Base-by-base conservation (phyloP, 37 sponge, comb jelly and placozoan genomes). In the Crambe crambe region DNA sequence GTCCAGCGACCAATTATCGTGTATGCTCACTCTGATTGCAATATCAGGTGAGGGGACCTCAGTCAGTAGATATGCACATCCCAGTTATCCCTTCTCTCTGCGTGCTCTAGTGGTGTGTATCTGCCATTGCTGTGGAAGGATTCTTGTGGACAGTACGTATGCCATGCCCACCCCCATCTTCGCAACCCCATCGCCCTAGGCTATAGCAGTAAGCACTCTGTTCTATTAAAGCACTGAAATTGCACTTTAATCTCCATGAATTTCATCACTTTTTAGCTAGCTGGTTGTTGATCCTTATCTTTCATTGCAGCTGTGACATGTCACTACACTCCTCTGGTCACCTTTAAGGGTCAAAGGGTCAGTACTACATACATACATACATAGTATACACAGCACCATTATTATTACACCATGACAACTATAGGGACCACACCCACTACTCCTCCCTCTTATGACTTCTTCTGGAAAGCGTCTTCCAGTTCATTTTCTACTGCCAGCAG, bases 1-100 rank as follows among this genome's bases (percentile, higher is more conserved):
- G 75, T 84, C 9, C 90, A 81, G 61, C 42, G 90, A 37, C 90
- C 90, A 35, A 89, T 89, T 29, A 79, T 89, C 22, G 77, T 89
- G 5, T 89, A 89, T 65, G 58, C 90, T 21, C 80, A 84, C 10
- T 75, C 90, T 34, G 80, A 84, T 2, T 79, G 47, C 37, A 32
- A 32, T 61, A 80, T 89, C 25, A 84, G 90, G 90, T 89, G 79
- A 56, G 90, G 23, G 51, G 51, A 47, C 51, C 6, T 12, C 51
- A 15, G 51, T 47, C 51, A 12, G 10, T 47, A 22, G 1, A 51
- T 20, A 22, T 26, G 3, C 61, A 58, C 6, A 42, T 70, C 78
- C 36, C 3, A 3, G 47, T 56, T 64, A 21, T 64, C 56, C 51
- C 51, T 47, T 12, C 51, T 15, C 12, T 47, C 12, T 47, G 15